Percentiles rank a stretch among this genome's conserved stretches.
These are phyloP conservation scores for Heliconius ethilla DNA, from an alignment of 2,888 invertebrate species.

Conservation along the genomic window DNA sequence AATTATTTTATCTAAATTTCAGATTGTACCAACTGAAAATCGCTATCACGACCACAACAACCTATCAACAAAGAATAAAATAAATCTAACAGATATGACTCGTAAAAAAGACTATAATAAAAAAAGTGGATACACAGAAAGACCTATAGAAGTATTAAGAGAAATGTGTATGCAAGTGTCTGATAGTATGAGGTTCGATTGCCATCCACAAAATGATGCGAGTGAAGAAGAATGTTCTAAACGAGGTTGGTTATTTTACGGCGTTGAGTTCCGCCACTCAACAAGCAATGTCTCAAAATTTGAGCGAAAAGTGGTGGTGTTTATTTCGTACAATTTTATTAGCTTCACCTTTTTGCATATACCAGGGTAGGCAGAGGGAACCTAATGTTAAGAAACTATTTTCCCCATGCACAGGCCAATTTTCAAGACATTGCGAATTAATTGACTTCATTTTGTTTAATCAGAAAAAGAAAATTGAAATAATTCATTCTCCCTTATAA, in stretches of 20 bases:
- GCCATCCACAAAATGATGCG: constrained; percentile 83
- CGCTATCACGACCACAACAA: constrained; percentile 80
- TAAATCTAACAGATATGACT: constrained; percentile 51
- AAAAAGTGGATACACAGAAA: constrained; percentile 58
- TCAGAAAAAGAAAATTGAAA: too few relatives aligned
- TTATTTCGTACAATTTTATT: not conserved
- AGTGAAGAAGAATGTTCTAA: constrained; percentile 80
- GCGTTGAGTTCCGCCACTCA: too few relatives aligned
- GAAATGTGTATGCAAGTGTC: constrained; percentile 72
- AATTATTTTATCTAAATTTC: constrained; percentile 1
- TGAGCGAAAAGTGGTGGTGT: too few relatives aligned
- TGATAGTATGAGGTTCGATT: constrained; percentile 84
- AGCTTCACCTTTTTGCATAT: too few relatives aligned
- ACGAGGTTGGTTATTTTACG: constrained; percentile 67
- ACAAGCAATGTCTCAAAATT: too few relatives aligned
- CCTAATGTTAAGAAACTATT: too few relatives aligned
- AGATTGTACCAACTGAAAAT: constrained; percentile 56
- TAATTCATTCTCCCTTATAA: too few relatives aligned
- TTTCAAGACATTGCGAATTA: too few relatives aligned
- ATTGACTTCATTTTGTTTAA: too few relatives aligned
- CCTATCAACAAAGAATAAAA: constrained; percentile 74
- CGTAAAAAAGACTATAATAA: constrained; percentile 53
- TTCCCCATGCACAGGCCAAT: too few relatives aligned
- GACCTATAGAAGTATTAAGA: constrained; percentile 58
- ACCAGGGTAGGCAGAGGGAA: too few relatives aligned